Evolutionary conservation across 2,888 invertebrate species (phyloP), one percentile per base, ranked within the genome.

Genomic region (Nephrotoma appendiculata): DNA sequence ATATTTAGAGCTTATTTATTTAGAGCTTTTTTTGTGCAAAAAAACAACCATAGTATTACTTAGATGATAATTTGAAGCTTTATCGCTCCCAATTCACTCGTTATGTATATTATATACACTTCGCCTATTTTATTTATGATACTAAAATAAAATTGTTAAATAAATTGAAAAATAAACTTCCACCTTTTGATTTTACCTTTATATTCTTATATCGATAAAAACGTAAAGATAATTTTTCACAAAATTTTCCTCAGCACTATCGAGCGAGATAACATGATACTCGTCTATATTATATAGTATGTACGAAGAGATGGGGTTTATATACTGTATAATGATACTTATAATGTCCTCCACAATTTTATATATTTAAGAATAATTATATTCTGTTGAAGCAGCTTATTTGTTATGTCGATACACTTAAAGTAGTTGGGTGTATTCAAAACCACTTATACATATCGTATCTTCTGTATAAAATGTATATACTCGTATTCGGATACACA

Each of bases 21-120:
- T 71, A 71, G 31, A 71, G 71, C 71, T 71, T 71, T 71, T 71
- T 71, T 6, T 44, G 52, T 52, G 12, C 9, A 19, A 19, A 71
- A 19, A 71, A 71, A 71, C n/a, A 71, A 71, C 19, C 71, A 71
- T 71, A 71, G 71, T 71, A 71, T 71, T 84, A 84, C 84, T 84
- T 84, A 84, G 31, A 45, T 48, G 86, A 86, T 86, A 86, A 86
- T 86, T 86, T 86, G 31, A 86, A 48, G 41, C 86, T 86, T 86
- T 86, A 86, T 86, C 86, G 86, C 48, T 86, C 86, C 86, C 86
- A 31, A 86, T 86, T 48, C 48, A 86, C 19, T 48, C 44, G 48
- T 86, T 86, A 86, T 83, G 31, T 31, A 31, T 31, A 31, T 71
- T 52, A 52, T 52, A 71, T 71, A 71, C 71, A 71, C 71, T 71